Conservation (phyloP, 2,797 vertebrate species). For the Megaceryle alcyon region DNA sequence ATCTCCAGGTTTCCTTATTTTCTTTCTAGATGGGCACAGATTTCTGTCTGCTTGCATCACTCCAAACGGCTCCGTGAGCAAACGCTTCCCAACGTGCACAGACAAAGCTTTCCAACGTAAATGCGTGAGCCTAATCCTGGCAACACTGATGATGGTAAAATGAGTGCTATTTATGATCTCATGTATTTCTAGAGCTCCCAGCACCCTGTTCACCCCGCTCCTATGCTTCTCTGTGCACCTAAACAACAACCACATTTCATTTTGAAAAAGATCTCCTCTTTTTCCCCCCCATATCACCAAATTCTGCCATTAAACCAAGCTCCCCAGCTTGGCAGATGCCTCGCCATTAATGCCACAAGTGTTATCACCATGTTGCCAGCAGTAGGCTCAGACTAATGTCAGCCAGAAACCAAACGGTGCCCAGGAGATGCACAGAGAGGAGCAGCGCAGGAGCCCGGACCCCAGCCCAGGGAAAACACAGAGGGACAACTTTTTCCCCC, state of each 20-base stretch:
- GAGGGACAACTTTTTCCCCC: not conserved
- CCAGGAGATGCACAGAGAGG: not conserved
- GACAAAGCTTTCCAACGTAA: not conserved
- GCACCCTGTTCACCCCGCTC: accelerated
- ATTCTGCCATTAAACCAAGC: not conserved
- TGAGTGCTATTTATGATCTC: not conserved
- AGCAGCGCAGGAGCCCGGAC: not conserved
- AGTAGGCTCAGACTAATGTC: not conserved
- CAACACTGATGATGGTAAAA: not conserved
- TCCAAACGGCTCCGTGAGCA: not conserved
- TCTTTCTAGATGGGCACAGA: not conserved
- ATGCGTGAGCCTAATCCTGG: not conserved
- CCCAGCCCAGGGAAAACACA: not conserved
- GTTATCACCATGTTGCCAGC: not conserved
- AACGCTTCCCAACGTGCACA: not conserved
- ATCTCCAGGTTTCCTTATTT: not conserved
- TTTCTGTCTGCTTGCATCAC: not conserved
- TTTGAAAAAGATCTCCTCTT: not conserved
- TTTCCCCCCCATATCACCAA: accelerated
- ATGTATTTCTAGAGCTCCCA: not conserved
- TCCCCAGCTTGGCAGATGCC: not conserved
- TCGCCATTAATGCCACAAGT: accelerated
- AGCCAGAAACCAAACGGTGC: accelerated
- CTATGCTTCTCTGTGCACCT: not conserved
- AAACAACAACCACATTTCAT: not conserved